Percentiles rank a stretch among this genome's conserved stretches.
Evolutionary conservation across 2,113 vertebrate species (phyloP).

Genomic region (Podarcis cretensis): DNA sequence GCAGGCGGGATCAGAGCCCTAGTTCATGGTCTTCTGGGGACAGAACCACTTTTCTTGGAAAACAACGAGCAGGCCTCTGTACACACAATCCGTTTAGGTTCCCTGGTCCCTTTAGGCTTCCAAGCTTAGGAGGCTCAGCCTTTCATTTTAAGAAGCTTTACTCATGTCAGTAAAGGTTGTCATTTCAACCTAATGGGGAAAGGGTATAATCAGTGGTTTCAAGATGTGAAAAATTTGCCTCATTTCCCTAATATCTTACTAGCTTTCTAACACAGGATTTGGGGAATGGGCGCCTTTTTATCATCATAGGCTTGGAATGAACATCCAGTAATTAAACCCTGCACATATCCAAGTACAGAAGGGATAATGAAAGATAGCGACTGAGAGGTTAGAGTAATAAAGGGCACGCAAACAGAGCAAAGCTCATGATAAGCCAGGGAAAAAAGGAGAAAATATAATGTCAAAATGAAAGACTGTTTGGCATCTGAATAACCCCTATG

Average conservation of each 20-base stretch:
- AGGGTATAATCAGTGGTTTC: conserved; percentile 3
- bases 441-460: conserved; percentile 15
- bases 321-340: conserved; percentile 30
- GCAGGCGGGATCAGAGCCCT: background rate
- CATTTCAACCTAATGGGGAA: conserved; percentile 17
- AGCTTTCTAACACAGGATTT: background rate
- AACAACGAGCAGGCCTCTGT: background rate
- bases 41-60: background rate
- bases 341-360: background rate
- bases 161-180: conserved; percentile 8
- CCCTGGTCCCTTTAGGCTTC: background rate
- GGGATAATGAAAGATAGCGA: conserved; percentile 4
- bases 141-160: conserved; percentile 39
- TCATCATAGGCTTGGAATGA: background rate
- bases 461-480: conserved; percentile 48
- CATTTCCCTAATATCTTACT: conserved; percentile 38
- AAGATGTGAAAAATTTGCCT: background rate
- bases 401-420: conserved; percentile 35
- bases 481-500: conserved; percentile 23
- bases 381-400: fast-evolving
- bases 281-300: background rate
- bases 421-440: background rate
- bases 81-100: too few species aligned
- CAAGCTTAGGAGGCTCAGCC: conserved; percentile 12
- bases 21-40: background rate